A percentile compares a stretch with the other conserved stretches of the same genome.
Evolutionary conservation across 2,888 invertebrate species (phyloP).

Genomic region (Sarcophaga carnaria): DNA sequence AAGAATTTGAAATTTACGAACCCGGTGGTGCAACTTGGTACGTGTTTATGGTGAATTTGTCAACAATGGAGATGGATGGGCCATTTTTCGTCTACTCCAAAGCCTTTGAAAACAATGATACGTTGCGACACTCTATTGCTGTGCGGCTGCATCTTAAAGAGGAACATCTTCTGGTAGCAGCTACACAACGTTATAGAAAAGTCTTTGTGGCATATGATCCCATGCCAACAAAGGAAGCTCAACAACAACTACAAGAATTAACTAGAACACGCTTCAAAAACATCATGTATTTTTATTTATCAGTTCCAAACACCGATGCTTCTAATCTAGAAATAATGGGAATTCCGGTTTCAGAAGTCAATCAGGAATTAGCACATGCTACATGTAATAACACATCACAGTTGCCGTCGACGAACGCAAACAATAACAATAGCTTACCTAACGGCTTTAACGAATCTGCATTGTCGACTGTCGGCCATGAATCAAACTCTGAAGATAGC

Average conservation of each 20-base stretch:
- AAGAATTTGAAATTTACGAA: slow-evolving; percentile 85
- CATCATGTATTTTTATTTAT: slow-evolving; percentile 85
- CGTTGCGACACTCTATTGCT: slow-evolving; percentile 84
- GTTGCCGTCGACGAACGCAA: slow-evolving; percentile 56
- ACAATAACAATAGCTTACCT: slow-evolving; percentile 41
- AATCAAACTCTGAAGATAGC: slow-evolving; percentile 89
- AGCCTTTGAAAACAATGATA: slow-evolving; percentile 83
- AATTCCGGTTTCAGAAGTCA: slow-evolving; percentile 82
- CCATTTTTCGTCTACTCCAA: slow-evolving; percentile 85
- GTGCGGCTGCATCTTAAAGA: slow-evolving; percentile 81
- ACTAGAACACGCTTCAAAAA: slow-evolving; percentile 83
- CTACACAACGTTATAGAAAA: slow-evolving; percentile 76
- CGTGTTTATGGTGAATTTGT: slow-evolving; percentile 85
- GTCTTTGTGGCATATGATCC: slow-evolving; percentile 83
- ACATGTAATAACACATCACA: neutral
- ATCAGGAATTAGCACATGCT: slow-evolving; percentile 69
- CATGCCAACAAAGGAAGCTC: slow-evolving; percentile 81
- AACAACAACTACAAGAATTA: slow-evolving; percentile 78
- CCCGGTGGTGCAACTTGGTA: slow-evolving; percentile 85
- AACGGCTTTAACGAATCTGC: slow-evolving; percentile 47
- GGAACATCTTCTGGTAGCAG: slow-evolving; percentile 76
- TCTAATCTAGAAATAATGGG: slow-evolving; percentile 82
- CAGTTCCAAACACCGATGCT: slow-evolving; percentile 85
- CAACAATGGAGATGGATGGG: slow-evolving; percentile 85
- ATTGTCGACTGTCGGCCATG: slow-evolving; percentile 78